Evolutionary conservation across 2,113 vertebrate genomes (phyloP), one percentile per base, ranked within the genome.

Genomic region (Sclerurus mexicanus): DNA sequence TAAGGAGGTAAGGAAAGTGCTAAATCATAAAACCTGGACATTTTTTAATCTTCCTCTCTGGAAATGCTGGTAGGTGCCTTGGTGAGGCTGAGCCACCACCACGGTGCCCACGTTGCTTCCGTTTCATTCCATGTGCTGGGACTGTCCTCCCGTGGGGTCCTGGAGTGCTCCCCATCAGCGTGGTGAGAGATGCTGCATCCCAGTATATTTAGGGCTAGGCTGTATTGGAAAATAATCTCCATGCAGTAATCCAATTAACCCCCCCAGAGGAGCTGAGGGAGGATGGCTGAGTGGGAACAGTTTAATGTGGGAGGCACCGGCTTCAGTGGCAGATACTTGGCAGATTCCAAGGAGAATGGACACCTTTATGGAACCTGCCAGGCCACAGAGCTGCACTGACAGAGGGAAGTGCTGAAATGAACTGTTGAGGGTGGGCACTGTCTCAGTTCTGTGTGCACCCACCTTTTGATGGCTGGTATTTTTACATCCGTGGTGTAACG

Each of bases 31-130:
- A 75, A 85, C 2, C 3, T 64, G 33, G 16, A 7, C 1, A 4
- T 4, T 39, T 68, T 46, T 3, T 0, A 73, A 12, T 68, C 81
- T 2, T 59, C 0, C 47, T 72, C 22, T 7, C 28, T 28, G 9
- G 2, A 4, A 33, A 28, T 66, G 40, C 60, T 55, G 25, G 9
- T 22, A 2, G 25, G 8, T 78, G 39, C 56, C 16, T 59, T 19
- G 49, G 20, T 64, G 78, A 5, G 79, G 68, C 20, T 77, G 76
- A 63, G 28, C 46, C 37, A 33, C 5, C 50, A 52, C 14, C 39
- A 30, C 1, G 2, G 27, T 25, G 53, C 22, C 50, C 56, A 1
- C 0, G 0, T 6, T 5, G 1, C 14, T 37, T 53, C 31, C 5
- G 0, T 18, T 67, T 50, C 39, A 6, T 73, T 49, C 66, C 2